Percentiles rank a stretch among this genome's conserved stretches.
These are phyloP conservation scores for Polyploca ridens DNA, from an alignment of 2,888 invertebrate genomes.

Conservation along the genomic window DNA sequence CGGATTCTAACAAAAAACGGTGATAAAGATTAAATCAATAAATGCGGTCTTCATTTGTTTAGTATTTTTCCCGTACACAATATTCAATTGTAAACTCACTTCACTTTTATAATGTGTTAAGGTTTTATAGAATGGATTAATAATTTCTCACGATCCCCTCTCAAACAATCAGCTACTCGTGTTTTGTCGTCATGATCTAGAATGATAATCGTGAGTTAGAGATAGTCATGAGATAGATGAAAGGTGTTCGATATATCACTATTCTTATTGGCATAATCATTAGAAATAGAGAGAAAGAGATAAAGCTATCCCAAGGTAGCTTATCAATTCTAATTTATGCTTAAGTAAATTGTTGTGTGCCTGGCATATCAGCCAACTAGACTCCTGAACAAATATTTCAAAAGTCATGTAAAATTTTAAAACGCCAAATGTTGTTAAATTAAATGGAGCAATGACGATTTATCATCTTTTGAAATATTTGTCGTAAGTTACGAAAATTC, in stretches of 20 bases:
- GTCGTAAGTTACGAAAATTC: constrained; percentile 31
- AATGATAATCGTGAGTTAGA: not conserved
- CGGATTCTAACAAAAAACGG: no score
- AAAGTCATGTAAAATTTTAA: not conserved
- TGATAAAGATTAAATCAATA: no score
- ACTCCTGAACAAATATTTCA: not conserved
- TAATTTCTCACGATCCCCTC: constrained; percentile 61
- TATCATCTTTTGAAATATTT: constrained; percentile 31
- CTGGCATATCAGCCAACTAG: not conserved
- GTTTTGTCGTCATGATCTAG: not conserved
- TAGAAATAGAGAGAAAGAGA: not conserved
- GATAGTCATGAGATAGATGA: not conserved
- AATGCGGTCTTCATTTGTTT: no score
- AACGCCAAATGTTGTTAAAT: constrained; percentile 4
- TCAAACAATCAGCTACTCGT: constrained; percentile 13
- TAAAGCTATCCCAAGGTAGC: not conserved
- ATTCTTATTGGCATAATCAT: not conserved
- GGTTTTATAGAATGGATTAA: no score
- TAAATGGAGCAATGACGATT: constrained; percentile 18
- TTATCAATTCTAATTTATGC: not conserved
- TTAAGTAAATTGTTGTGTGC: not conserved
- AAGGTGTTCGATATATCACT: not conserved
- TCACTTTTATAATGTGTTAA: no score
- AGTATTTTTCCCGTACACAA: no score
- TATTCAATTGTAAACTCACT: no score